Evolutionary conservation across 2,888 invertebrate genomes (phyloP).

Genomic region (Macaria notata): DNA sequence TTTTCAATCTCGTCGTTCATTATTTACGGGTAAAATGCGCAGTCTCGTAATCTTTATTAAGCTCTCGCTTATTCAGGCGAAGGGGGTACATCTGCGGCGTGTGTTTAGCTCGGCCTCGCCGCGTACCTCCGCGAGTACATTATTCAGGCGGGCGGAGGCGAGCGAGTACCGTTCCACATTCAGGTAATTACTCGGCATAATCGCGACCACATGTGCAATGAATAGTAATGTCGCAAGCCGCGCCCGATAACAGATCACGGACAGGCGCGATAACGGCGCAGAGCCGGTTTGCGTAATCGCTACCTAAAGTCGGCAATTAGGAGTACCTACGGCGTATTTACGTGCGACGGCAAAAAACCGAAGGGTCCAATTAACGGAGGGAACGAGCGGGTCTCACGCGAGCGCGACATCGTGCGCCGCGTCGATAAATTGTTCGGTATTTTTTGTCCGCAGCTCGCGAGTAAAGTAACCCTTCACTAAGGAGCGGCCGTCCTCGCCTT

Average conservation of each 20-base stretch:
- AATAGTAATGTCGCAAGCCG: conserved; percentile 53
- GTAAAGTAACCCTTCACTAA: conserved; percentile 47
- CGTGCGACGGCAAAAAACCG: conserved; percentile 28
- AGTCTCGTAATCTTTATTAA: not conserved
- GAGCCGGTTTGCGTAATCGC: conserved; percentile 37
- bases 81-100: not conserved
- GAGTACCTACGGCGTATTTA: conserved; percentile 18
- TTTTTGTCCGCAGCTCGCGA: conserved; percentile 44
- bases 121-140: conserved; percentile 8
- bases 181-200: conserved; percentile 41
- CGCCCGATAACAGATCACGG: conserved; percentile 59
- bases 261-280: conserved; percentile 36
- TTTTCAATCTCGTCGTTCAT: conserved; percentile 7
- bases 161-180: conserved; percentile 30
- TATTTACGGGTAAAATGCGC: conserved; percentile 5
- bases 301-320: conserved; percentile 22
- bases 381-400: conserved; percentile 46
- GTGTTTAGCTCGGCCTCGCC: conserved; percentile 1
- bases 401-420: conserved; percentile 27
- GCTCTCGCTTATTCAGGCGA: not conserved
- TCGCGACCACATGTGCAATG: conserved; percentile 46
- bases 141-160: conserved; percentile 20
- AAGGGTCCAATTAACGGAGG: conserved; percentile 44
- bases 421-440: conserved; percentile 34
- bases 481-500: conserved; percentile 37